Evolutionary conservation across 1,140 invertebrate genomes (phyloP).

Genomic region (Lasioglossum albipes): DNA sequence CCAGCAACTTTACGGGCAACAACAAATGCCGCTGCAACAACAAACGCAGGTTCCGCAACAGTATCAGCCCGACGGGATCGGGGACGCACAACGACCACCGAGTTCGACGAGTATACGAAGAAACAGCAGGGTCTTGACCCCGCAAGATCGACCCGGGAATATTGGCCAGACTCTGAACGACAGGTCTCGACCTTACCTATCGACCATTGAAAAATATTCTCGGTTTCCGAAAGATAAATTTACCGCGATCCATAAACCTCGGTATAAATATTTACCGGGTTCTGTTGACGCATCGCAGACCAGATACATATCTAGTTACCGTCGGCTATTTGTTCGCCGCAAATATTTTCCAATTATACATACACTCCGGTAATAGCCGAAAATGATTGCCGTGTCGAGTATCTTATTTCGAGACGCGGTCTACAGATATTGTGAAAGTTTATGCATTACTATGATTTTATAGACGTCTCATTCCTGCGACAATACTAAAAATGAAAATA

Average conservation of each 20-base stretch:
- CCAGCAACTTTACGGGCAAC: conserved; percentile 62
- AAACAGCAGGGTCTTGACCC: conserved; percentile 74
- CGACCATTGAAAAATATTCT: not conserved
- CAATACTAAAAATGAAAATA: too few species aligned
- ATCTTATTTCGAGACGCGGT: too few species aligned
- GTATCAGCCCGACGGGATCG: conserved; percentile 69
- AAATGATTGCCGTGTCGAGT: too few species aligned
- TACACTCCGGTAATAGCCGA: too few species aligned
- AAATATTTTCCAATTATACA: too few species aligned
- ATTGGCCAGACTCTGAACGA: conserved; percentile 77
- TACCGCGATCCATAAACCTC: not conserved
- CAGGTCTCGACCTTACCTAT: conserved; percentile 62
- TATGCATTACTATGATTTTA: too few species aligned
- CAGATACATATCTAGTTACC: too few species aligned
- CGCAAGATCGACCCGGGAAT: conserved; percentile 74
- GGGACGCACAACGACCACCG: conserved; percentile 65
- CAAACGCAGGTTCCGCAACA: conserved; percentile 64
- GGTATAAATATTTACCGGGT: too few species aligned
- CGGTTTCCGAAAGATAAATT: not conserved
- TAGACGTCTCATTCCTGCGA: too few species aligned
- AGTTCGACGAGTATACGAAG: conserved; percentile 75
- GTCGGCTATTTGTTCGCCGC: too few species aligned
- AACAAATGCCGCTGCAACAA: conserved; percentile 54
- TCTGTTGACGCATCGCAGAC: too few species aligned
- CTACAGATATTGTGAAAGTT: too few species aligned